Evolutionary conservation across 2,888 invertebrate genomes (phyloP).

Genomic region (Germaria angustata): DNA sequence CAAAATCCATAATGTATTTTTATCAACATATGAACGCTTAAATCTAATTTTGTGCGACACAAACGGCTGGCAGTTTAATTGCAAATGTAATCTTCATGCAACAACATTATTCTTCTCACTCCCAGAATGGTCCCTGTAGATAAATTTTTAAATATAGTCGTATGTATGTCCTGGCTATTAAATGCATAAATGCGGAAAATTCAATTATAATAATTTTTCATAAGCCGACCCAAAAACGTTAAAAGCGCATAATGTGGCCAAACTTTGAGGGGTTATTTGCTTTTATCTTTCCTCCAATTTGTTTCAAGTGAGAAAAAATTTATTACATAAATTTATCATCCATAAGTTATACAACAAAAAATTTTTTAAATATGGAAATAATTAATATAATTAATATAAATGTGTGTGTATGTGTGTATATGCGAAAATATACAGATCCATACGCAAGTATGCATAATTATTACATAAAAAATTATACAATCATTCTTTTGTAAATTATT

Average conservation of each 20-base stretch:
- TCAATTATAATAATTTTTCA: conserved; percentile 60
- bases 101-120: not conserved
- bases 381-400: too few species aligned
- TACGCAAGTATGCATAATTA: too few species aligned
- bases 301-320: not conserved
- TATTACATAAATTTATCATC: not conserved
- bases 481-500: not conserved
- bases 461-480: not conserved
- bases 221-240: conserved; percentile 35
- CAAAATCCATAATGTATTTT: not conserved
- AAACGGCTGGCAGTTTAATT: conserved; percentile 5
- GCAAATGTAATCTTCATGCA: conserved; percentile 9
- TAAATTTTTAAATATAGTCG: not conserved
- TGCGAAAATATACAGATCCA: too few species aligned
- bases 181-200: conserved; percentile 59
- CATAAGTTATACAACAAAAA: not conserved
- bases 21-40: not conserved
- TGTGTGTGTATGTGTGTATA: too few species aligned
- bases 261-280: not conserved
- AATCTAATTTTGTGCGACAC: conserved; percentile 24
- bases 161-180: conserved; percentile 14
- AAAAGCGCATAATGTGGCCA: not conserved
- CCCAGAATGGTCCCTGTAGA: not conserved
- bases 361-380: not conserved
- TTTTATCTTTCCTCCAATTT: not conserved